Evolutionary conservation across 2,113 vertebrate species (phyloP).

Genomic region (Psilopogon haemacephalus): DNA sequence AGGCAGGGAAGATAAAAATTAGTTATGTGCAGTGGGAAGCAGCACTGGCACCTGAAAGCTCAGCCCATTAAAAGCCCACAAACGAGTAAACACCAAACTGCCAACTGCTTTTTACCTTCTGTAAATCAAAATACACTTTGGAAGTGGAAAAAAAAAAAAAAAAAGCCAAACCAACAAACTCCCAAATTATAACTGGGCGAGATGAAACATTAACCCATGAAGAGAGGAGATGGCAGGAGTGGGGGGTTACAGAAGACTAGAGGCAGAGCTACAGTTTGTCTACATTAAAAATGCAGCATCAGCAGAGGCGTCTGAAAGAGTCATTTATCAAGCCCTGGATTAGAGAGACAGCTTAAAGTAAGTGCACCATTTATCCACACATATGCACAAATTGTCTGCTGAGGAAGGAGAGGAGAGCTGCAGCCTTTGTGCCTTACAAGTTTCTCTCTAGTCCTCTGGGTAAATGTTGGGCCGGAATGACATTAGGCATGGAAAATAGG

Average conservation of each 20-base stretch:
- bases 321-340: conserved; percentile 50
- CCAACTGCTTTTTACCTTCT: conserved; percentile 38
- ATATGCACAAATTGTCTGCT: conserved; percentile 43
- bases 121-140: conserved; percentile 51
- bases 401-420: background rate
- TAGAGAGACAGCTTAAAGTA: conserved; percentile 48
- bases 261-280: conserved; percentile 20
- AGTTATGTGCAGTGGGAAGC: background rate
- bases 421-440: conserved; percentile 8
- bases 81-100: conserved; percentile 41
- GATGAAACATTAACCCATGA: conserved; percentile 13
- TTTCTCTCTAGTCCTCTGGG: background rate
- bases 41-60: background rate
- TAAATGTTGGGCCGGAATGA: conserved; percentile 2
- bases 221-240: background rate
- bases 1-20: background rate
- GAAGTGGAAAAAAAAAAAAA: too few species aligned
- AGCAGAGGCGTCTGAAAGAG: conserved; percentile 33
- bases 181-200: conserved; percentile 9
- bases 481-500: conserved; percentile 10
- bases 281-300: conserved; percentile 58
- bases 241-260: background rate
- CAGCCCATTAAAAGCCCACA: background rate
- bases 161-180: too few species aligned
- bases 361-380: conserved; percentile 6